These are phyloP conservation scores for Bacillus rossius DNA, from an alignment of 1,140 invertebrate species.

Conservation along the genomic window DNA sequence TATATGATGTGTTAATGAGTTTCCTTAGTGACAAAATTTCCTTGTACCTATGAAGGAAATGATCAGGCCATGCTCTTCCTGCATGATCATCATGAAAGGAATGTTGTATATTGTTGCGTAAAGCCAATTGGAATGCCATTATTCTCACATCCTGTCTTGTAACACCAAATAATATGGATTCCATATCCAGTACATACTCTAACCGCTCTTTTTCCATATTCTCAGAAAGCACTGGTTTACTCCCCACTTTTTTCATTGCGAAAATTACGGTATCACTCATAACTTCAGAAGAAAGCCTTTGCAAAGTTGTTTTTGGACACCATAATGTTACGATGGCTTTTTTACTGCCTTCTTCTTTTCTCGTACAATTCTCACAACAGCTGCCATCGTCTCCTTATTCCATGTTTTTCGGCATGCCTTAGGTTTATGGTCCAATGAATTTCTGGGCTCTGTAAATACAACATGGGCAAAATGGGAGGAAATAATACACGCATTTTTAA, in stretches of 20 bases:
- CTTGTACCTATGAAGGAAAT: slow-evolving; percentile 16
- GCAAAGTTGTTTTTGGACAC: no score
- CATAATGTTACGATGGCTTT: no score
- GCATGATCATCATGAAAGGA: slow-evolving; percentile 21
- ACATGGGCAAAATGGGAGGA: no score
- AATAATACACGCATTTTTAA: no score
- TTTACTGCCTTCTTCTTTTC: no score
- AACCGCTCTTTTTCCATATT: neutral
- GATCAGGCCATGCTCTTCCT: neutral
- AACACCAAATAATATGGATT: slow-evolving; percentile 24
- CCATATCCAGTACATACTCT: slow-evolving; percentile 11
- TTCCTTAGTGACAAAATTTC: neutral
- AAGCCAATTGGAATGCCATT: slow-evolving; percentile 27
- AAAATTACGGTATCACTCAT: neutral
- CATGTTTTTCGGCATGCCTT: no score
- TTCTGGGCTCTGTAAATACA: no score
- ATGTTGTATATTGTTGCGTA: slow-evolving; percentile 25
- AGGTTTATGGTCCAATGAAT: no score
- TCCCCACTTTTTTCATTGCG: slow-evolving; percentile 1
- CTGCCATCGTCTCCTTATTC: no score
- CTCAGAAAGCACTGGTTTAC: slow-evolving; percentile 17
- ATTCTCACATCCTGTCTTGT: slow-evolving; percentile 19
- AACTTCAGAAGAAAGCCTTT: no score
- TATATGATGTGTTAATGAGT: slow-evolving; percentile 27
- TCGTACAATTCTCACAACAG: no score